Percentiles rank a stretch among this genome's conserved stretches.
Evolutionary conservation across 2,888 invertebrate genomes (phyloP).

Genomic region (Dryococelus australis): DNA sequence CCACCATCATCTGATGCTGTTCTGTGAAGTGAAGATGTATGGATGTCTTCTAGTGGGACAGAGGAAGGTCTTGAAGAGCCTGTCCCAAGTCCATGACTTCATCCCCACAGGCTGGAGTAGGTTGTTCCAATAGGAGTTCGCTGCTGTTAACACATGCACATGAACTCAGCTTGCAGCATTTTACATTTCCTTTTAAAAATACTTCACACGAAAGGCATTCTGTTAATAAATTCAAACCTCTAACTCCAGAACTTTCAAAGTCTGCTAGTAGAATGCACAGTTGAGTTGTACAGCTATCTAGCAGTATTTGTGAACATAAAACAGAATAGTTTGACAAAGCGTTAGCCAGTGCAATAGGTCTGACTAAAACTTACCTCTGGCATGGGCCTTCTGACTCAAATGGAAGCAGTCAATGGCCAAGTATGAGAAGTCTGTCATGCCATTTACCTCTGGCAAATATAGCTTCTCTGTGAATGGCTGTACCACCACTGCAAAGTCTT

Average conservation of each 20-base stretch:
- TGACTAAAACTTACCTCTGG: slow-evolving; percentile 64
- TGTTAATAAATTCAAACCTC: no score
- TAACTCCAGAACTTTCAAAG: no score
- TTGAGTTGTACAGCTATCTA: no score
- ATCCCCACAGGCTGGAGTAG: slow-evolving; percentile 73
- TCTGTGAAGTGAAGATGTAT: slow-evolving; percentile 67
- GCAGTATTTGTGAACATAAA: no score
- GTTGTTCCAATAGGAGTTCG: slow-evolving; percentile 78
- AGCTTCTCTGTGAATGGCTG: slow-evolving; percentile 77
- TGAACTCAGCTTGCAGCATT: no score
- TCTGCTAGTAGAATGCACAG: no score
- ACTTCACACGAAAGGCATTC: no score
- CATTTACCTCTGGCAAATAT: slow-evolving; percentile 66
- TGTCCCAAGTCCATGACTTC: slow-evolving; percentile 66
- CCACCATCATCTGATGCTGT: slow-evolving; percentile 25
- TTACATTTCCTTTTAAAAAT: no score
- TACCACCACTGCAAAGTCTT: slow-evolving; percentile 75
- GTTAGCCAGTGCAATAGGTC: not conserved
- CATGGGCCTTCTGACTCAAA: slow-evolving; percentile 82
- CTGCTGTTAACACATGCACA: slow-evolving; percentile 61
- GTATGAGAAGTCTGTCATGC: slow-evolving; percentile 72
- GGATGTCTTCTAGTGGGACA: slow-evolving; percentile 68
- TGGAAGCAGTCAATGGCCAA: slow-evolving; percentile 81
- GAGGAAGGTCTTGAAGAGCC: slow-evolving; percentile 67
- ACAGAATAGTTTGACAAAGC: no score